Percentiles rank a stretch among this genome's conserved stretches.
These are phyloP conservation scores for Hydra vulgaris DNA, from an alignment of 30 jellyfish, hydroid and myxozoan genomes.

Conservation along the genomic window DNA sequence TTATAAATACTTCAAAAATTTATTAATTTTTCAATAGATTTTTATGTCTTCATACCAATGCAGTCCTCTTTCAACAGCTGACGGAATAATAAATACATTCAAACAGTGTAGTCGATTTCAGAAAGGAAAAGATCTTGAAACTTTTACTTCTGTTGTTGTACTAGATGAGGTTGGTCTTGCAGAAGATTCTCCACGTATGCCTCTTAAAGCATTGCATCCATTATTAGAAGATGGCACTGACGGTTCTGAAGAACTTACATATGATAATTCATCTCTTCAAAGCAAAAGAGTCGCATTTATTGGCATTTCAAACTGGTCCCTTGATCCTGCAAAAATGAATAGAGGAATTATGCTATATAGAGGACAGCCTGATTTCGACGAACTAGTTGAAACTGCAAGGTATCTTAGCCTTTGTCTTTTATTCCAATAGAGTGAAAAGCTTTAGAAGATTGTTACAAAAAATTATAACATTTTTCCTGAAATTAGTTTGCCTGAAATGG, in stretches of 20 bases:
- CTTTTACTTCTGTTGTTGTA: constrained; percentile 65
- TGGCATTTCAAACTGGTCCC: background rate
- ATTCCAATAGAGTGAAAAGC: too few relatives aligned
- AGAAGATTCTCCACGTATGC: constrained; percentile 48
- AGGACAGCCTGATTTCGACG: constrained; percentile 40
- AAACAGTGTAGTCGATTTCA: constrained; percentile 64
- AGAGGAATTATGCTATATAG: background rate
- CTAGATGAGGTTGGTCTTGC: constrained; percentile 45
- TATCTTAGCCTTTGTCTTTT: background rate
- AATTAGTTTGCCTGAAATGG: too few relatives aligned
- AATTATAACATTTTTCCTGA: too few relatives aligned
- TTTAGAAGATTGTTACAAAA: too few relatives aligned
- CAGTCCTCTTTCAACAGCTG: background rate
- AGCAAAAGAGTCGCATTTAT: constrained; percentile 51
- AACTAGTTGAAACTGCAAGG: constrained; percentile 55
- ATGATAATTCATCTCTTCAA: constrained; percentile 10
- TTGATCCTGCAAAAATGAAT: background rate
- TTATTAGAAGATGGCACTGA: constrained; percentile 79
- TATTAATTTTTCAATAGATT: constrained; percentile 4
- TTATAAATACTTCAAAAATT: background rate
- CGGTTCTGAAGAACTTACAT: constrained; percentile 64
- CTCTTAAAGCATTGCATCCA: constrained; percentile 74
- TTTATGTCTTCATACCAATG: constrained; percentile 65
- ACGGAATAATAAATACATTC: constrained; percentile 18
- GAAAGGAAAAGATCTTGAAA: constrained; percentile 51